Evolutionary conservation across 2,113 vertebrate genomes (phyloP).

Genomic region (Heptranchias perlo): DNA sequence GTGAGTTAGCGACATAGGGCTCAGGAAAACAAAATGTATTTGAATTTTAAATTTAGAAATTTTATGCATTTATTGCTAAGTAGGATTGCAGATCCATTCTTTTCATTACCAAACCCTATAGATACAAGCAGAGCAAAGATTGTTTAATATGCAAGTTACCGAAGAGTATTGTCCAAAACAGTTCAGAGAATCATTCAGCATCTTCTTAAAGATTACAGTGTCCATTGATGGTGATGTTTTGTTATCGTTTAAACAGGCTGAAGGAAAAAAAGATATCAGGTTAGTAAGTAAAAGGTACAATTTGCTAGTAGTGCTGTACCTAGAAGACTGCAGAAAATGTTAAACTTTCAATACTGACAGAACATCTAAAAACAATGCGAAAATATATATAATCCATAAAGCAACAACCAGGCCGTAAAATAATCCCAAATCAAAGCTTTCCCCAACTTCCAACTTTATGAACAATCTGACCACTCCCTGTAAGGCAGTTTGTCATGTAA

Average conservation of each 20-base stretch:
- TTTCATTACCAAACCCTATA: neutral
- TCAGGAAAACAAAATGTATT: neutral
- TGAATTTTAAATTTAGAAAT: neutral
- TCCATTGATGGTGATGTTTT: slow-evolving; percentile 2
- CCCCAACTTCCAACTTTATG: neutral
- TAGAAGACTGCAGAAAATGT: neutral
- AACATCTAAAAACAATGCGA: neutral
- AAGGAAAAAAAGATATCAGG: neutral
- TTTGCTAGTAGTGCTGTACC: neutral
- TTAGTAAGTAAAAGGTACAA: neutral
- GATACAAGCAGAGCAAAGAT: neutral
- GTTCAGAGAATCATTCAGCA: slow-evolving; percentile 22
- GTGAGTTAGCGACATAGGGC: neutral
- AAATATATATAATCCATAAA: neutral
- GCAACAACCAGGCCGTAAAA: neutral
- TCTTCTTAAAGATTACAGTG: slow-evolving; percentile 7
- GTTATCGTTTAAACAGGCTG: slow-evolving; percentile 26
- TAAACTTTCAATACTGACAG: neutral
- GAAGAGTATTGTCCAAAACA: slow-evolving; percentile 18
- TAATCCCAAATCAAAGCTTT: neutral
- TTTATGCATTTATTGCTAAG: neutral
- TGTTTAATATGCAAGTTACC: slow-evolving; percentile 9
- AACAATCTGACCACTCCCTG: neutral
- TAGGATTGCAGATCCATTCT: neutral
- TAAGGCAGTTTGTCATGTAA: too few relatives aligned